Evolutionary conservation across 2,113 vertebrate genomes (phyloP).

Genomic region (Podarcis raffonei): DNA sequence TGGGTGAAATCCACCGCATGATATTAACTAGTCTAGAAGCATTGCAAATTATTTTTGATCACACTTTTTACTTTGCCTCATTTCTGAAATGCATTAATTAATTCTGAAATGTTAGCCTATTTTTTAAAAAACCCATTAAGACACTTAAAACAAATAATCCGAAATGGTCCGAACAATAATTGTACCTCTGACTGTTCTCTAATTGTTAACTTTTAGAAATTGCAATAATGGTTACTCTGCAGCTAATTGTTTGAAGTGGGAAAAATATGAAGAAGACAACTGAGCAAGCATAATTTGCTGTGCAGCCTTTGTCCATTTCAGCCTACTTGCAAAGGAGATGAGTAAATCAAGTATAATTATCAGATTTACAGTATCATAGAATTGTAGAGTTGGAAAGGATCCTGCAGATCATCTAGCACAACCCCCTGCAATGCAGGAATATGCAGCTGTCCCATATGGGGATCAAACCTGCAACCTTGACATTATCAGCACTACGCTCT

Average conservation of each 20-base stretch:
- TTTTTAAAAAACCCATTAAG: slow-evolving; percentile 58
- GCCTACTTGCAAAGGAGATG: neutral
- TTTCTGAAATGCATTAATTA: slow-evolving; percentile 68
- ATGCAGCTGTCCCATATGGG: too few relatives aligned
- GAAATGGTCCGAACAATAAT: slow-evolving; percentile 27
- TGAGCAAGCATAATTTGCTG: neutral
- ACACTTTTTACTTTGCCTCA: slow-evolving; percentile 46
- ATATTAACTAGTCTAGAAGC: slow-evolving; percentile 20
- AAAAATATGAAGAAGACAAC: slow-evolving; percentile 13
- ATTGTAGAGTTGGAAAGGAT: too few relatives aligned
- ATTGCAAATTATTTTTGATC: slow-evolving; percentile 1
- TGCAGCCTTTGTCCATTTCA: neutral
- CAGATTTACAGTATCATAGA: too few relatives aligned
- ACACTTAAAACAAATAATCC: slow-evolving; percentile 7
- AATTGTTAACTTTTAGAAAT: slow-evolving; percentile 46
- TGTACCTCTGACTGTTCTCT: slow-evolving; percentile 51
- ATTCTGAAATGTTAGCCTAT: slow-evolving; percentile 53
- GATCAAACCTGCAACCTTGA: too few relatives aligned
- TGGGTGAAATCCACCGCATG: slow-evolving; percentile 19
- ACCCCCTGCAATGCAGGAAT: too few relatives aligned
- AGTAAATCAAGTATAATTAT: neutral
- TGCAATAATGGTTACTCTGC: neutral
- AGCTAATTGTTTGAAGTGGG: slow-evolving; percentile 26
- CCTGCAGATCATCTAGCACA: too few relatives aligned
- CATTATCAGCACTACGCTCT: too few relatives aligned